Evolutionary conservation across 2,797 vertebrate species (phyloP), one percentile per base, ranked within the genome.

Genomic region (Anisognathus igniventris): DNA sequence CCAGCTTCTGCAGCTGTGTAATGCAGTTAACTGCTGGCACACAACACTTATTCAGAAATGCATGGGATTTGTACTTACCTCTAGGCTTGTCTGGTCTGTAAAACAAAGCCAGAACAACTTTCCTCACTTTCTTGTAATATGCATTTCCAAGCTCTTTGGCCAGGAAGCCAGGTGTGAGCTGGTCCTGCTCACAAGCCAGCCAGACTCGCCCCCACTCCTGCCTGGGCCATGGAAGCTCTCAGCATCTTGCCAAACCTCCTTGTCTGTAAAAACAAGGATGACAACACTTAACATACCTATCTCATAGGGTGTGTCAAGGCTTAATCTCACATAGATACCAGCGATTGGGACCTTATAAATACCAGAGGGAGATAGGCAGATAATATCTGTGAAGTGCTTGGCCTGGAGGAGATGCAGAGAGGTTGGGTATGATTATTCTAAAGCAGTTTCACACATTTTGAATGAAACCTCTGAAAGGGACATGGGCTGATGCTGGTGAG

Each of bases 241-340:
- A 65, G 89, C 89, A 71, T 76, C 95, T 66, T 54, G 66, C 89
- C 89, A 94, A 93, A 86, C 76, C 86, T 94, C 94, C 92, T 66
- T 90, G 89, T 83, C 93, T 93, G 95, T 92, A 90, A 90, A 96
- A 95, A 96, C 92, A 93, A 96, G 93, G 91, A 70, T 4, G 9
- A 86, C 92, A 95, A 90, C 89, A 81, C 89, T 96, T 96, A 93
- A 91, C 96, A 96, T 96, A 93, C 79, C 94, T 95, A 96, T 95
- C 93, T 95, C 78, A 45, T 60, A 78, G 95, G 96, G 94, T 45
- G 95, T 96, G 95, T 86, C 88, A 4, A 40, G 93, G 77, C 79
- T 85, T 94, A 95, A 95, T 94, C 94, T 91, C 85, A 92, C 92
- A 44, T 33, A 96, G 95, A 96, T 93, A 91, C 91, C 92, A 86